A percentile compares a stretch with the other conserved stretches of the same genome.
Conservation (phyloP, 2,888 invertebrate genomes). For the Machimus atricapillus region DNA sequence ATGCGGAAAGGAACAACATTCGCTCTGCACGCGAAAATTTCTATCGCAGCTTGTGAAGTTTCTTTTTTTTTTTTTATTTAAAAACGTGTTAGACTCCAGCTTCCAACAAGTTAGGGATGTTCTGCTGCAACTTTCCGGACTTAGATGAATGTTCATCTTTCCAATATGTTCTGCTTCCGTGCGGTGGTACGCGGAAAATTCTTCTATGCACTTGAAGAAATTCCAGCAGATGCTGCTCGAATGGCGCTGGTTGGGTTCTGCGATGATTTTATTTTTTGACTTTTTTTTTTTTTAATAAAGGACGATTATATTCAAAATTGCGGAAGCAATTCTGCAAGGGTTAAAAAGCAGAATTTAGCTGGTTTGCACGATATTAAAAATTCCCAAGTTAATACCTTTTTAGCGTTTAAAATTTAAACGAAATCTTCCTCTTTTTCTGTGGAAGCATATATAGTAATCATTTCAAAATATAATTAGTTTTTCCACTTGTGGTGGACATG, state of each 20-base stretch:
- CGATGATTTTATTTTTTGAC: neutral
- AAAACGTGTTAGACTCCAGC: neutral
- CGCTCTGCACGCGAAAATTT: neutral
- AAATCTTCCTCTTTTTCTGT: neutral
- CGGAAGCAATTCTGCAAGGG: neutral
- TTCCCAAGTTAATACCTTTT: neutral
- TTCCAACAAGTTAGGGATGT: neutral
- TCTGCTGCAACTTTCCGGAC: neutral
- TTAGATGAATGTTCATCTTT: neutral
- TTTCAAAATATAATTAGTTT: neutral
- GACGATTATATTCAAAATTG: neutral
- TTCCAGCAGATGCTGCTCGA: neutral
- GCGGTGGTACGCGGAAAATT: neutral
- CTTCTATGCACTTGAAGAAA: neutral
- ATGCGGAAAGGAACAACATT: neutral
- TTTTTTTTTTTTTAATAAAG: neutral
- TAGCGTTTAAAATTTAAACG: neutral
- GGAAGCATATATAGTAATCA: too few relatives aligned
- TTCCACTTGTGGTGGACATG: too few relatives aligned
- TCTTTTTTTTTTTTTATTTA: neutral
- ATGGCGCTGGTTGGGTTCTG: neutral
- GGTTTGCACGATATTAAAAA: neutral
- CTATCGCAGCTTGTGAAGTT: neutral
- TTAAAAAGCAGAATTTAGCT: neutral
- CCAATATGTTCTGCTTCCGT: neutral